A percentile compares a stretch with the other conserved stretches of the same genome.
phyloP scores from a whole-genome alignment of 2,113 vertebrate species.

The Mohoua ochrocephala region DNA sequence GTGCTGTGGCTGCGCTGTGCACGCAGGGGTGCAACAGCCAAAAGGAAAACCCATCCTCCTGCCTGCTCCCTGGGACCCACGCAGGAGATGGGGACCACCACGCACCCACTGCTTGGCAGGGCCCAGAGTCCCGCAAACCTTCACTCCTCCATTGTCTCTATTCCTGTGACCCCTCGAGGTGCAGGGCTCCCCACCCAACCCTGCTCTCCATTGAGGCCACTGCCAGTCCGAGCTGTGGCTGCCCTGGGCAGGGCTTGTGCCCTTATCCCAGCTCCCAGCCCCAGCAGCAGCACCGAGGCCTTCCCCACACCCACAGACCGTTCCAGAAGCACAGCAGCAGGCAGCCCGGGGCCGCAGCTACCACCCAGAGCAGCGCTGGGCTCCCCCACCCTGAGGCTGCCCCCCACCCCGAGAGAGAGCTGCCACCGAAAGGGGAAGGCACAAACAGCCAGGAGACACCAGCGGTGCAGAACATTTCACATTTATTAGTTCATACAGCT shows the following conservation, averaged over 20 bases:
- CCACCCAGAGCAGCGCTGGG: background rate
- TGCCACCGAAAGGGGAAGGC: fast-evolving
- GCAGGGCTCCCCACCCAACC: background rate
- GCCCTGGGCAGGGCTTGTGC: background rate
- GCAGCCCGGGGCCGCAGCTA: background rate
- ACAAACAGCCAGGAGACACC: background rate
- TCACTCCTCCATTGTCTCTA: fast-evolving
- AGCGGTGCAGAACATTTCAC: conserved; percentile 88
- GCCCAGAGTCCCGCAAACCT: background rate
- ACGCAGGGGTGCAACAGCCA: fast-evolving
- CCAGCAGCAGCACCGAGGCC: background rate
- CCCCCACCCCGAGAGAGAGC: background rate
- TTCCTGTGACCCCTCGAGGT: too few relatives aligned
- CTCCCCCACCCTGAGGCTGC: fast-evolving
- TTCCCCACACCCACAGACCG: background rate
- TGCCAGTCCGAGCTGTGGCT: background rate
- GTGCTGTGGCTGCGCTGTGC: fast-evolving
- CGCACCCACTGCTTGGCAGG: fast-evolving
- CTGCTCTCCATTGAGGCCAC: background rate
- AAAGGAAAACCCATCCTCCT: background rate
- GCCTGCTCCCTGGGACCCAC: background rate
- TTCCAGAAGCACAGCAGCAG: background rate
- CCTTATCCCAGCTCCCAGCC: background rate
- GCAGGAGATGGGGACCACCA: background rate
- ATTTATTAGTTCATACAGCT: conserved; percentile 98